phyloP scores from a whole-genome alignment of 2,888 invertebrate species.

The Empis livida region DNA sequence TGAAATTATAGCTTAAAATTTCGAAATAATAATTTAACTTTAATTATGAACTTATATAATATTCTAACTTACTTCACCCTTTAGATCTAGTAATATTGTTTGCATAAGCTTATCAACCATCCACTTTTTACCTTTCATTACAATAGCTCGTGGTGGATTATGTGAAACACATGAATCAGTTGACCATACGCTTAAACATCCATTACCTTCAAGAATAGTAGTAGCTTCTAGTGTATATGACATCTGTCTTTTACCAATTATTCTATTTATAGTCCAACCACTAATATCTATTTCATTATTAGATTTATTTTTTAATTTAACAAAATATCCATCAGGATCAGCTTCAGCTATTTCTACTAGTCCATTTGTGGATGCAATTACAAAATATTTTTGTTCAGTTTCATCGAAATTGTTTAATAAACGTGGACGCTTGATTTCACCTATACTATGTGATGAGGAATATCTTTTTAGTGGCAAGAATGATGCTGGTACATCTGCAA shows the following conservation, averaged over 20 bases:
- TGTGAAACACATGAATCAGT: too few relatives aligned
- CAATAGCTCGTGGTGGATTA: too few relatives aligned
- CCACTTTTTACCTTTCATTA: too few relatives aligned
- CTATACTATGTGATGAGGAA: conserved; percentile 3
- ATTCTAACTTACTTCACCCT: too few relatives aligned
- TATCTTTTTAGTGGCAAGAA: conserved; percentile 38
- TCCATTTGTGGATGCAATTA: conserved; percentile 51
- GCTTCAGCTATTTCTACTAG: conserved; percentile 77
- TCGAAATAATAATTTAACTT: too few relatives aligned
- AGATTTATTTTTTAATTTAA: conserved; percentile 72
- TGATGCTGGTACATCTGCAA: conserved; percentile 15
- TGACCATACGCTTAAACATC: too few relatives aligned
- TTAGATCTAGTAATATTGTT: too few relatives aligned
- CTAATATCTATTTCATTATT: conserved; percentile 45
- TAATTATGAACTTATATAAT: too few relatives aligned
- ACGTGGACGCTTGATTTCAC: conserved; percentile 37
- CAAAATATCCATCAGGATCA: conserved; percentile 68
- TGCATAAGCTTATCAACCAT: too few relatives aligned
- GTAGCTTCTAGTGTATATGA: conserved; percentile 77
- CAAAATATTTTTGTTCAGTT: conserved; percentile 51
- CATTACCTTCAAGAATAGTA: conserved; percentile 37
- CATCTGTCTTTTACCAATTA: conserved; percentile 60
- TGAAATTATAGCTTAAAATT: neutral
- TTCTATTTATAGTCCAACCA: conserved; percentile 60
- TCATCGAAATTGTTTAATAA: conserved; percentile 44